A percentile compares a stretch with the other conserved stretches of the same genome.
These are phyloP conservation scores for Aselliscus stoliczkanus DNA, from an alignment of 2,797 vertebrate genomes.

Conservation along the genomic window DNA sequence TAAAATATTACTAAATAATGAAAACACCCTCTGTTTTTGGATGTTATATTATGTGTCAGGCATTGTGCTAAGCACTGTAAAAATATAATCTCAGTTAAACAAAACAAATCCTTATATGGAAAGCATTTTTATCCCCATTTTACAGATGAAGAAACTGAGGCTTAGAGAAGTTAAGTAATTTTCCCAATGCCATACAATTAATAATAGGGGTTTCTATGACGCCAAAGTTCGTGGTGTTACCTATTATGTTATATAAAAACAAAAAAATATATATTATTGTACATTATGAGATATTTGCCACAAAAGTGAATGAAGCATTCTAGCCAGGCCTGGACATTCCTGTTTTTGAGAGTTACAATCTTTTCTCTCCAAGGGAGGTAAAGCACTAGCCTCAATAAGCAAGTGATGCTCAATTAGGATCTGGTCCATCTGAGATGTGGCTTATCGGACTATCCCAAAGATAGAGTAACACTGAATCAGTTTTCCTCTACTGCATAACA, in stretches of 20 bases:
- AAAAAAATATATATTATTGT: background rate
- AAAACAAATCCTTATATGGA: background rate
- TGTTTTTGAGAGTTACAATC: background rate
- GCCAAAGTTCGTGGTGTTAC: background rate
- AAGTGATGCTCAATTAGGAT: background rate
- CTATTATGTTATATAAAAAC: background rate
- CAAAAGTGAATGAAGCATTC: background rate
- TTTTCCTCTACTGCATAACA: background rate
- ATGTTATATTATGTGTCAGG: background rate
- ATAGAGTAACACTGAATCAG: background rate
- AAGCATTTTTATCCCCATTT: background rate
- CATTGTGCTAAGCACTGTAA: background rate
- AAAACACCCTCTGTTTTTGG: background rate
- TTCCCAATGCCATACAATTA: background rate
- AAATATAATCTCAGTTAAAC: slow-evolving; percentile 10
- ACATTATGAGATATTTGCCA: slow-evolving; percentile 1
- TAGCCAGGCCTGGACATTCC: background rate
- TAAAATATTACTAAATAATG: slow-evolving; percentile 15
- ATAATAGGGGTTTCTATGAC: background rate
- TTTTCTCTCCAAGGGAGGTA: background rate
- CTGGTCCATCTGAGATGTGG: background rate
- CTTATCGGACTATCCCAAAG: background rate
- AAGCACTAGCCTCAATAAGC: background rate
- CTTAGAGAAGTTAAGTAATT: background rate
- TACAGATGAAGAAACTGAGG: background rate